Percentiles rank a stretch among this genome's conserved stretches.
Evolutionary conservation across 2,797 vertebrate species (phyloP).

Genomic region (Carduelis carduelis): DNA sequence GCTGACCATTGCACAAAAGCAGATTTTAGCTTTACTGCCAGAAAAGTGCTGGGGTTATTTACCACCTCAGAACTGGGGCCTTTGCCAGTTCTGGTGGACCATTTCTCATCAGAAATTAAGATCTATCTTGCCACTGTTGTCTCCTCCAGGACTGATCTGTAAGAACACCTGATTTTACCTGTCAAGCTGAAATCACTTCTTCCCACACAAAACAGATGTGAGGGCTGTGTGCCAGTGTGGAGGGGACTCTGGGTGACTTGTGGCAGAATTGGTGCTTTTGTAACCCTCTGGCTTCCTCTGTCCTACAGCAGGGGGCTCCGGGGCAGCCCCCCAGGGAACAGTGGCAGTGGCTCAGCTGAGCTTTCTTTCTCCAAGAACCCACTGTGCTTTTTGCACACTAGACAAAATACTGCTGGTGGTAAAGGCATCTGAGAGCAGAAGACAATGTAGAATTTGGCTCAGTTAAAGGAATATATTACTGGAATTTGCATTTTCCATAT

Average conservation of each 20-base stretch:
- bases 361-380: not conserved
- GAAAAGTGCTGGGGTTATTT: not conserved
- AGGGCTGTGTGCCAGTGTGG: rapidly evolving
- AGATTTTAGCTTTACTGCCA: constrained; percentile 24
- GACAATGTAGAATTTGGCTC: constrained; percentile 3
- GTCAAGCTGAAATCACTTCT: not conserved
- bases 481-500: not conserved
- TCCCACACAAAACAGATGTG: not conserved
- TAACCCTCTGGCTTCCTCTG: not conserved
- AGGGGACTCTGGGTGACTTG: not conserved
- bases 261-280: not conserved
- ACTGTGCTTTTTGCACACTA: not conserved
- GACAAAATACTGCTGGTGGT: not conserved
- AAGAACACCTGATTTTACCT: not conserved
- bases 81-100: not conserved
- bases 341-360: not conserved
- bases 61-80: not conserved
- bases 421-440: not conserved
- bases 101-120: constrained; percentile 13
- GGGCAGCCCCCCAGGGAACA: not conserved
- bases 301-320: rapidly evolving
- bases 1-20: constrained; percentile 7
- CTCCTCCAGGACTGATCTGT: not conserved
- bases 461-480: not conserved
- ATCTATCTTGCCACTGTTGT: not conserved